phyloP scores from a whole-genome alignment of 2,113 vertebrate species.

The Oryzias curvinotus region DNA sequence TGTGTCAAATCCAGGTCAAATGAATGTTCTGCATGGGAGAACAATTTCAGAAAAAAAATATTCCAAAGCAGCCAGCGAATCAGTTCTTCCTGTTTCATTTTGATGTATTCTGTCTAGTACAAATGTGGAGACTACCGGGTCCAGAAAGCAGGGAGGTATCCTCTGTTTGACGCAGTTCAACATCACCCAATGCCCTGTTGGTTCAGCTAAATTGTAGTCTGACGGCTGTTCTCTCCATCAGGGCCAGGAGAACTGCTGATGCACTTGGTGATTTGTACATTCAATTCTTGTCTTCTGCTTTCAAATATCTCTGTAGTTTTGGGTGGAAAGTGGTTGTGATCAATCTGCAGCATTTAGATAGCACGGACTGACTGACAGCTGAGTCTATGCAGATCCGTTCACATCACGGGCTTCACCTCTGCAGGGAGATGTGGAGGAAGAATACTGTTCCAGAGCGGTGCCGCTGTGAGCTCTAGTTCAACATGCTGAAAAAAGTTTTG shows the following conservation, averaged over 20 bases:
- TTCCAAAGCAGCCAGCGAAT: background rate
- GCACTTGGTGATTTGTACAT: background rate
- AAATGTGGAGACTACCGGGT: slow-evolving; percentile 42
- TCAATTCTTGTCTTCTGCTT: background rate
- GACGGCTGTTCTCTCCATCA: slow-evolving; percentile 36
- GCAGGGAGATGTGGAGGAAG: no score
- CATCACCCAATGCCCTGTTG: slow-evolving; percentile 19
- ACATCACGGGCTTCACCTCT: no score
- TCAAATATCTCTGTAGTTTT: slow-evolving; percentile 1
- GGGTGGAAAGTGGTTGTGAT: slow-evolving; percentile 21
- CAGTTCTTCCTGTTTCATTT: slow-evolving; percentile 8
- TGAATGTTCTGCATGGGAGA: slow-evolving; percentile 3
- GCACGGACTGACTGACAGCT: no score
- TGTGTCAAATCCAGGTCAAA: slow-evolving; percentile 10
- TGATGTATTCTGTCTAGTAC: slow-evolving; percentile 26
- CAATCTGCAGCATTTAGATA: background rate
- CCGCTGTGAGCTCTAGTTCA: background rate
- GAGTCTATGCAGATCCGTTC: no score
- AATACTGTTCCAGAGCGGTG: no score
- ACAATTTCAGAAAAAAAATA: background rate
- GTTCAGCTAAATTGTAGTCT: slow-evolving; percentile 12
- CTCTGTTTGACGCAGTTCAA: slow-evolving; percentile 41
- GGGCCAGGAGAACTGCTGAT: slow-evolving; percentile 36
- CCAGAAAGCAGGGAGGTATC: slow-evolving; percentile 7
- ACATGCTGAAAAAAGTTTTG: background rate